phyloP scores from a whole-genome alignment of 2,113 vertebrate species.

The Salminus brasiliensis region DNA sequence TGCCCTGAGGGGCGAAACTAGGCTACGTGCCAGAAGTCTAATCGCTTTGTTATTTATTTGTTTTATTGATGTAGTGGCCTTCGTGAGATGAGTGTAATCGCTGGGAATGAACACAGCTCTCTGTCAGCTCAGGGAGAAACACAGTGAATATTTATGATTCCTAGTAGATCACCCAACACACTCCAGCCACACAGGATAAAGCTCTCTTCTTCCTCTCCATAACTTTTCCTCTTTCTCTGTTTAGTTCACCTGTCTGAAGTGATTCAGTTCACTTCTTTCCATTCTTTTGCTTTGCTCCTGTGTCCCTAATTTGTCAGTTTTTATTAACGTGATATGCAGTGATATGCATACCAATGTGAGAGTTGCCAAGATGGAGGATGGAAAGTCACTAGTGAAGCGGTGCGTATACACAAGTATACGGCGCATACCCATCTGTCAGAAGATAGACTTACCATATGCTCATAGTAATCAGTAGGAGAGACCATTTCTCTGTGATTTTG shows the following conservation, averaged over 20 bases:
- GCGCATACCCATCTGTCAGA: too few species aligned
- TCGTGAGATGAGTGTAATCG: conserved; percentile 50
- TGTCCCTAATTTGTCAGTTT: background rate
- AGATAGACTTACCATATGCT: too few species aligned
- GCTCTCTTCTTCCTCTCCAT: background rate
- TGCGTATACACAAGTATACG: too few species aligned
- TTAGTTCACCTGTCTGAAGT: background rate
- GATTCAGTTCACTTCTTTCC: background rate
- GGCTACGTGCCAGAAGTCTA: conserved; percentile 51
- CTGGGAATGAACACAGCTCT: conserved; percentile 32
- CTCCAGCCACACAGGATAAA: background rate
- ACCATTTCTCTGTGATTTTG: too few species aligned
- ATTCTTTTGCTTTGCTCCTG: too few species aligned
- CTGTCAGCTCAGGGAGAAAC: conserved; percentile 37
- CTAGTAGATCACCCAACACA: background rate
- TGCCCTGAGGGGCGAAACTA: conserved; percentile 13
- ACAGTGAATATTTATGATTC: conserved; percentile 33
- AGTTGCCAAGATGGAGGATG: too few species aligned
- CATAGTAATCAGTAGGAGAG: too few species aligned
- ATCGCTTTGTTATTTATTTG: conserved; percentile 60
- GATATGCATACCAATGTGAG: background rate
- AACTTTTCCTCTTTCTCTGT: conserved; percentile 1
- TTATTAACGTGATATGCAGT: background rate
- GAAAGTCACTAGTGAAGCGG: background rate
- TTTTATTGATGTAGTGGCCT: conserved; percentile 53